A percentile compares a stretch with the other conserved stretches of the same genome.
phyloP scores from a whole-genome alignment of 2,113 vertebrate species.

The Pogona vitticeps region DNA sequence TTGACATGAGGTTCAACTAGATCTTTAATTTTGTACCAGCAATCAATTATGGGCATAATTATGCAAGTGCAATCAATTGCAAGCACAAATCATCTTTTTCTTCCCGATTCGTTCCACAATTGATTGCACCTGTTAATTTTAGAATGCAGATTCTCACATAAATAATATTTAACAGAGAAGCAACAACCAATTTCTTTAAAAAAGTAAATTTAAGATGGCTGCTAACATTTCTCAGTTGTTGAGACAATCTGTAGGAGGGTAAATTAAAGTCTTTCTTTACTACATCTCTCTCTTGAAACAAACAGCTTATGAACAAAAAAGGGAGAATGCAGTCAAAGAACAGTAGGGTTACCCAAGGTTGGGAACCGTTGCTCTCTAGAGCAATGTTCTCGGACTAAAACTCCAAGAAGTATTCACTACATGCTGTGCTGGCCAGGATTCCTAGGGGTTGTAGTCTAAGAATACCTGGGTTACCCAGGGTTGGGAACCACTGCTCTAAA shows the following conservation, averaged over 20 bases:
- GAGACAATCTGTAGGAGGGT: background rate
- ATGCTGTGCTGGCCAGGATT: no score
- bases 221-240: background rate
- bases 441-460: no score
- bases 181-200: background rate
- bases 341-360: no score
- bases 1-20: slow-evolving; percentile 15
- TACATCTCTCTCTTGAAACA: background rate
- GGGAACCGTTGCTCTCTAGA: no score
- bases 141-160: slow-evolving; percentile 11
- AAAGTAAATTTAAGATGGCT: background rate
- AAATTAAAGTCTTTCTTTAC: background rate
- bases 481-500: no score
- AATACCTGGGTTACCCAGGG: no score
- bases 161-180: slow-evolving; percentile 25
- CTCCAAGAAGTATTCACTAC: no score
- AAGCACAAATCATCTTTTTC: slow-evolving; percentile 36
- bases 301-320: no score
- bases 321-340: no score
- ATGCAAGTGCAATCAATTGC: slow-evolving; percentile 36
- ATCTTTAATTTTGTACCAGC: slow-evolving; percentile 29
- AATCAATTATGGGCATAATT: slow-evolving; percentile 38
- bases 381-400: no score
- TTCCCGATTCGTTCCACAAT: slow-evolving; percentile 24
- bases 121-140: slow-evolving; percentile 35